Conservation (phyloP, 2,888 invertebrate genomes). For the Trichogramma evanescens region DNA sequence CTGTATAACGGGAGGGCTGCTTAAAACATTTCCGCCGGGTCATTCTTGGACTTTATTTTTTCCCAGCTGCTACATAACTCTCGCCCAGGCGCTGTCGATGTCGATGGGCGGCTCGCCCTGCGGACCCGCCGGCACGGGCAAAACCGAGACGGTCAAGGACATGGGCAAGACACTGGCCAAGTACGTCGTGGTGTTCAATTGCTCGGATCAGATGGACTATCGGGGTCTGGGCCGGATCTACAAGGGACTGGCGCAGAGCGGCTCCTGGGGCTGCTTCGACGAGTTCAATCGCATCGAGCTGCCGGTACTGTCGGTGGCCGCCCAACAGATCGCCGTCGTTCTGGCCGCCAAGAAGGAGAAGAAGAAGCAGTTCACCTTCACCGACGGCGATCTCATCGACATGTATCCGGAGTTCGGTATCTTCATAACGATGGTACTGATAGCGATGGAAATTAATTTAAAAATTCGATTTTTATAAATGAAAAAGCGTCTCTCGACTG, state of each 20-base stretch:
- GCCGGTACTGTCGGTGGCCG: conserved; percentile 89
- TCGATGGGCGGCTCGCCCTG: conserved; percentile 95
- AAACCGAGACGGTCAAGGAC: conserved; percentile 96
- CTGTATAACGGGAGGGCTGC: too few species aligned
- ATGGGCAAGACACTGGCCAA: conserved; percentile 97
- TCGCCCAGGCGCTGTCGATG: conserved; percentile 91
- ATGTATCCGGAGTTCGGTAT: conserved; percentile 95
- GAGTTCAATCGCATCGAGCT: conserved; percentile 94
- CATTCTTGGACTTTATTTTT: not conserved
- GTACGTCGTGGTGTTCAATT: conserved; percentile 95
- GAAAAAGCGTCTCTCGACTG: not conserved
- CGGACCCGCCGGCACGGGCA: conserved; percentile 96
- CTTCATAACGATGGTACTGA: conserved; percentile 87
- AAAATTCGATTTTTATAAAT: not conserved
- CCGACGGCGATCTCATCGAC: conserved; percentile 86
- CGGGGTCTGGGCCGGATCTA: conserved; percentile 91
- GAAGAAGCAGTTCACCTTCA: conserved; percentile 83
- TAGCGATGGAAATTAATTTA: not conserved
- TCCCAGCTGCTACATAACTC: conserved; percentile 87
- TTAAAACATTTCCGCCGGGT: too few species aligned
- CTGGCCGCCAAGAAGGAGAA: conserved; percentile 89
- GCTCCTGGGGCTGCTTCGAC: conserved; percentile 97
- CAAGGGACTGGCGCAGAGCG: conserved; percentile 91
- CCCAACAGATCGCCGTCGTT: conserved; percentile 93
- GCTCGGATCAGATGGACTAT: conserved; percentile 98